Conservation (phyloP, 2,888 invertebrate species). For the Pseudeuparius sepicola region DNA sequence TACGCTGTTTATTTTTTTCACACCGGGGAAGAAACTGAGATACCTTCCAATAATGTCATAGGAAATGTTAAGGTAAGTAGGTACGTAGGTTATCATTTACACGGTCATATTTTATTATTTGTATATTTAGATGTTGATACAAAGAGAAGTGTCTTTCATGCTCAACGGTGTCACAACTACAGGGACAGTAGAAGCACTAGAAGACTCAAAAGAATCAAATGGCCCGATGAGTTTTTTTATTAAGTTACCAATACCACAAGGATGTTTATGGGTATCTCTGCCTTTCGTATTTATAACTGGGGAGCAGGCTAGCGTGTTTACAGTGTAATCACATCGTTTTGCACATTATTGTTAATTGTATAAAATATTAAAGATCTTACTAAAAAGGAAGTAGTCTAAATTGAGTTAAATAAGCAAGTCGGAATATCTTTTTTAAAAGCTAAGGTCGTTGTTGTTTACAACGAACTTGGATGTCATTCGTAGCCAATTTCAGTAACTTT, state of each 20-base stretch:
- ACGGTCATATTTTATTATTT: not conserved
- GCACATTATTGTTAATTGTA: no score
- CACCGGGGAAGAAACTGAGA: conserved; percentile 16
- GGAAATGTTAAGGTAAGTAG: conserved; percentile 18
- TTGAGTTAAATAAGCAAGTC: no score
- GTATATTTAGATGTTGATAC: not conserved
- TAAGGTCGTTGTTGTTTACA: no score
- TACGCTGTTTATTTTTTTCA: conserved; percentile 18
- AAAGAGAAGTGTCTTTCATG: not conserved
- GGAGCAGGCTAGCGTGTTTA: no score
- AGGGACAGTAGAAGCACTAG: not conserved
- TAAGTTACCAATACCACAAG: not conserved
- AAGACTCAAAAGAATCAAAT: not conserved
- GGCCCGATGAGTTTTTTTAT: not conserved
- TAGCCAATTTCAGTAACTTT: no score
- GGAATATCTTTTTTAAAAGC: no score
- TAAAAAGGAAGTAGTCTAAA: no score
- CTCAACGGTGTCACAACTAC: not conserved
- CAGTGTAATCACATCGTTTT: no score
- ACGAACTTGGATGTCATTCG: no score
- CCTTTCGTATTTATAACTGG: conserved; percentile 2
- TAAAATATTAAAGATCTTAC: no score
- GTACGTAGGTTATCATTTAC: conserved; percentile 1
- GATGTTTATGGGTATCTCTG: conserved; percentile 2
- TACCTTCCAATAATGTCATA: conserved; percentile 15